phyloP scores from a whole-genome alignment of 2,888 invertebrate genomes.

The Onchidella celtica region DNA sequence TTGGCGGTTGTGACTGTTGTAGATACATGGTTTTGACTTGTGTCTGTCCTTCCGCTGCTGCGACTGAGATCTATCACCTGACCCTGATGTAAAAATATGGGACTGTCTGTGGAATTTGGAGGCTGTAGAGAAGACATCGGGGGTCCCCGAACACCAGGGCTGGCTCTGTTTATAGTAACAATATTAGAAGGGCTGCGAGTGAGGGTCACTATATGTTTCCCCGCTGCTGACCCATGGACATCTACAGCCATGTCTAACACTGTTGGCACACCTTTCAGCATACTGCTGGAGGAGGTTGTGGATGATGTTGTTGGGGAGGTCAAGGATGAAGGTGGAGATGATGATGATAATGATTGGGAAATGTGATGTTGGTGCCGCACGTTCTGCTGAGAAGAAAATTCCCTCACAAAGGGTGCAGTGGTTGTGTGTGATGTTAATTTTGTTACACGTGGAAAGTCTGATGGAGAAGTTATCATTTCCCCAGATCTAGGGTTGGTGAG shows the following conservation, averaged over 20 bases:
- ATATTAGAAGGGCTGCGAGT: not conserved
- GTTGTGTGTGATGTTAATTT: slow-evolving; percentile 30
- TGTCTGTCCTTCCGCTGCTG: not conserved
- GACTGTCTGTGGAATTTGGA: not conserved
- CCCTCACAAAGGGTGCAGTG: slow-evolving; percentile 18
- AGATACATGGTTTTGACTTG: too few species aligned
- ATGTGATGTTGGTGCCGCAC: not conserved
- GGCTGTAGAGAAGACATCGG: not conserved
- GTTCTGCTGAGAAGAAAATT: slow-evolving; percentile 27
- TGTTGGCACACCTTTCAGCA: not conserved
- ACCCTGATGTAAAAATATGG: slow-evolving; percentile 28
- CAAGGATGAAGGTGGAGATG: not conserved
- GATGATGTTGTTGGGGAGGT: not conserved
- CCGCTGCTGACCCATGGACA: not conserved
- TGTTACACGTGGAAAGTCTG: slow-evolving; percentile 17
- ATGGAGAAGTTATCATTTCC: not conserved
- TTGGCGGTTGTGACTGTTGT: not conserved
- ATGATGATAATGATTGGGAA: not conserved
- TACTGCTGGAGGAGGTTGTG: not conserved
- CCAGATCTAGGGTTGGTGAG: not conserved
- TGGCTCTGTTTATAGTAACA: not conserved
- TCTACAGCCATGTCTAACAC: slow-evolving; percentile 2
- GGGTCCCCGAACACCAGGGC: not conserved
- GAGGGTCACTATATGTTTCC: not conserved
- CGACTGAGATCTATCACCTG: slow-evolving; percentile 35